Evolutionary conservation across 2,797 vertebrate species (phyloP).

Genomic region (Fringilla coelebs): DNA sequence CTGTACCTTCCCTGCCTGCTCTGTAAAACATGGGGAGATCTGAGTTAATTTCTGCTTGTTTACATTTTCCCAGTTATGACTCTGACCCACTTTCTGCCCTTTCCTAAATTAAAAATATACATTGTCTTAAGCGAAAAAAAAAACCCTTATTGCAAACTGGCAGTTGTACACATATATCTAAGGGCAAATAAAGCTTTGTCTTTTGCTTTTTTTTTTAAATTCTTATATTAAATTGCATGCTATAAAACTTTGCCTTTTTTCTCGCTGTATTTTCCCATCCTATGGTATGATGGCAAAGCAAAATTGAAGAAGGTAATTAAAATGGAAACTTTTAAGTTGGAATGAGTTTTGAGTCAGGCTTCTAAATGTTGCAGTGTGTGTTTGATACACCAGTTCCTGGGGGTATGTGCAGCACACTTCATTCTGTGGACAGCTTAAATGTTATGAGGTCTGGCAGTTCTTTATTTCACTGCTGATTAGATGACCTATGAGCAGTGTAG

Average conservation of each 20-base stretch:
- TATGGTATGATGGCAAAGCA: background rate
- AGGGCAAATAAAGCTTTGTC: background rate
- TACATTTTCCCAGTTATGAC: background rate
- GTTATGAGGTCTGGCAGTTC: conserved; percentile 58
- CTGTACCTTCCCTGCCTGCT: background rate
- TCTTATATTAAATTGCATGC: background rate
- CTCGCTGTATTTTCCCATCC: background rate
- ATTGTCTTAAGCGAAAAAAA: background rate
- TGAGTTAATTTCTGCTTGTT: background rate
- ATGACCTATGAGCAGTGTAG: conserved; percentile 39
- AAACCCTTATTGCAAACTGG: background rate
- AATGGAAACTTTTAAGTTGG: background rate
- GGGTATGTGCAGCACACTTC: background rate
- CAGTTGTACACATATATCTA: accelerated
- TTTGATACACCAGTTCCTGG: background rate
- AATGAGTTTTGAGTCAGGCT: background rate
- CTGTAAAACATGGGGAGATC: background rate
- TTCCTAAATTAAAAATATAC: background rate
- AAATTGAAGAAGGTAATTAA: background rate
- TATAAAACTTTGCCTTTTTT: background rate
- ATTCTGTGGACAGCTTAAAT: conserved; percentile 1
- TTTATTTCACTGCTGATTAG: conserved; percentile 61
- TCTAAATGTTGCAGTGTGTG: background rate
- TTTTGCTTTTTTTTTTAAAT: background rate
- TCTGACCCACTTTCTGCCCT: background rate